Evolutionary conservation across 2,113 vertebrate species (phyloP).

Genomic region (Polypterus bichir): DNA sequence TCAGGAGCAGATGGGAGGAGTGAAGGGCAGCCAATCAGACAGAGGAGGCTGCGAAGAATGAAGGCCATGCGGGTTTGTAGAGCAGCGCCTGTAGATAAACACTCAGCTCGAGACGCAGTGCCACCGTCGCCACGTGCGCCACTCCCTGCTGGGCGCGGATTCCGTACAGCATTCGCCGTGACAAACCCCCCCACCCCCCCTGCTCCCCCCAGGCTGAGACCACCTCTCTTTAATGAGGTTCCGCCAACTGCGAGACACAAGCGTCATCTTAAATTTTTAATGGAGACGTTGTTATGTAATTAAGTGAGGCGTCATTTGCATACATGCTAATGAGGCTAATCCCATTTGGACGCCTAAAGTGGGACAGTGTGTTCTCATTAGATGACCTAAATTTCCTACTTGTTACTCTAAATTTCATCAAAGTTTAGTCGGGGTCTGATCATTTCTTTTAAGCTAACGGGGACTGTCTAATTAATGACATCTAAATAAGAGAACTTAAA

Average conservation of each 20-base stretch:
- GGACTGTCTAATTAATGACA: conserved; percentile 45
- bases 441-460: conserved; percentile 62
- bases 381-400: conserved; percentile 55
- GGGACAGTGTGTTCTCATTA: conserved; percentile 57
- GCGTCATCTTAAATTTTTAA: conserved; percentile 28
- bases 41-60: too few relatives aligned
- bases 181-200: conserved; percentile 7
- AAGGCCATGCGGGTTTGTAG: too few relatives aligned
- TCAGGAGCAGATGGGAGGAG: too few relatives aligned
- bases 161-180: too few relatives aligned
- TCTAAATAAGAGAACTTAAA: conserved; percentile 38
- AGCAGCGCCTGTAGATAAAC: too few relatives aligned
- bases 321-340: conserved; percentile 49
- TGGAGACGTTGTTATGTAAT: conserved; percentile 42
- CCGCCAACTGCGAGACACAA: conserved; percentile 12
- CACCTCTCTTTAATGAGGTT: neutral
- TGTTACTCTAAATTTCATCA: conserved; percentile 55
- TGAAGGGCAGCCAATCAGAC: too few relatives aligned
- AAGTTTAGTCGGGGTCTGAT: conserved; percentile 60
- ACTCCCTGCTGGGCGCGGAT: too few relatives aligned
- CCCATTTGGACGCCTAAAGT: conserved; percentile 48
- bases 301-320: conserved; percentile 44
- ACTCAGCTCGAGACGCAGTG: too few relatives aligned
- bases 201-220: conserved; percentile 14
- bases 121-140: too few relatives aligned